phyloP scores from a whole-genome alignment of 2,888 invertebrate genomes.

The Agrochola circellaris region DNA sequence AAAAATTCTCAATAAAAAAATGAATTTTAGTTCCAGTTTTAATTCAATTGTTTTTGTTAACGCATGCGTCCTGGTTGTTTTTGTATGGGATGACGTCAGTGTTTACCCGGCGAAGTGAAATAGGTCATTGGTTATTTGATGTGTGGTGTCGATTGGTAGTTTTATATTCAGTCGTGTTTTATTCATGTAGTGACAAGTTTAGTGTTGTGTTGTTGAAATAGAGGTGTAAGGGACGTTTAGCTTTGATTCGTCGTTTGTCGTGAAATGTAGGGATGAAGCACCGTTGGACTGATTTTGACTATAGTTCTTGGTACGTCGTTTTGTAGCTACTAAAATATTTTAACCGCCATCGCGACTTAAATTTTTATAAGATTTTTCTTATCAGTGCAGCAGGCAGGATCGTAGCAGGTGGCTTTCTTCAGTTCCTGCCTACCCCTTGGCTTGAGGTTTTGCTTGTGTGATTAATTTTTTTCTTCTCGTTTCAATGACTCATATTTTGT shows the following conservation, averaged over 20 bases:
- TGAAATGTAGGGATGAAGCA: not conserved
- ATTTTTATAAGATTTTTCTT: not conserved
- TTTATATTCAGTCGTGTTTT: slow-evolving; percentile 47
- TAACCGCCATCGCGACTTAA: not conserved
- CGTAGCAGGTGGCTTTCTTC: not conserved
- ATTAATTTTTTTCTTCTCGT: too few relatives aligned
- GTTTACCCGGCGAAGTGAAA: slow-evolving; percentile 64
- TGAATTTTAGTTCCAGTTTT: slow-evolving; percentile 24
- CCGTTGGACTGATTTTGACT: not conserved
- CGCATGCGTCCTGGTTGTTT: slow-evolving; percentile 66
- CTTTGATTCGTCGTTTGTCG: not conserved
- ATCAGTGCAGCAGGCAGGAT: not conserved
- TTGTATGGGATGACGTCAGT: slow-evolving; percentile 61
- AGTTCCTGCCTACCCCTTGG: too few relatives aligned
- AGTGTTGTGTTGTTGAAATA: slow-evolving; percentile 35
- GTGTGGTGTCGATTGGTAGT: slow-evolving; percentile 34
- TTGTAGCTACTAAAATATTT: not conserved
- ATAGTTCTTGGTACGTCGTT: too few relatives aligned
- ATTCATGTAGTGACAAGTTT: slow-evolving; percentile 31
- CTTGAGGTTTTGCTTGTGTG: not conserved
- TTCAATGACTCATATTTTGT: not conserved
- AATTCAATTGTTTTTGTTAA: slow-evolving; percentile 53
- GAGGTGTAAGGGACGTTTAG: not conserved
- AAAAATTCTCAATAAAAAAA: not conserved
- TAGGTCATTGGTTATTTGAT: slow-evolving; percentile 62